Evolutionary conservation across 2,113 vertebrate species (phyloP).

Genomic region (Mobula birostris): DNA sequence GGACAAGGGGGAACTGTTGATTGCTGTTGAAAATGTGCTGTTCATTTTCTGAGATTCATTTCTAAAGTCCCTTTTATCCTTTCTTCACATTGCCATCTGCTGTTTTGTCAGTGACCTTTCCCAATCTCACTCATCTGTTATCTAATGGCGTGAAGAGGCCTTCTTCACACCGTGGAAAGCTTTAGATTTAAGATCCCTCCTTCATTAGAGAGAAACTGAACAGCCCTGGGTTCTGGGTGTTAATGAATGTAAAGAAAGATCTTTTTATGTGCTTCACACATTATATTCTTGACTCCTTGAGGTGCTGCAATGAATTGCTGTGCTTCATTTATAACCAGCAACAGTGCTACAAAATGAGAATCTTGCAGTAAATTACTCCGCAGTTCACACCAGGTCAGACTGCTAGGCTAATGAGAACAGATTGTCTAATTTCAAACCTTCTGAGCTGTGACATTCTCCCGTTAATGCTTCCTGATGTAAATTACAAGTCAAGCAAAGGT

Average conservation of each 20-base stretch:
- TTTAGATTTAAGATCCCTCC: constrained; percentile 67
- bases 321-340: constrained; percentile 69
- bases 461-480: constrained; percentile 67
- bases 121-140: constrained; percentile 60
- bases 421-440: constrained; percentile 78
- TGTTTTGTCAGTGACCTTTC: constrained; percentile 68
- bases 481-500: constrained; percentile 80
- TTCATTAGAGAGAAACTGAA: constrained; percentile 69
- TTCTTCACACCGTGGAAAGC: constrained; percentile 65
- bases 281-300: constrained; percentile 91
- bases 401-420: constrained; percentile 70
- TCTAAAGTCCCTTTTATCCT: constrained; percentile 59
- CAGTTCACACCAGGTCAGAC: constrained; percentile 70
- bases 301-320: constrained; percentile 77
- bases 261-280: constrained; percentile 77
- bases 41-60: constrained; percentile 51
- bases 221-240: constrained; percentile 66
- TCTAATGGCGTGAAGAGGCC: constrained; percentile 70
- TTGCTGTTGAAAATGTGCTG: constrained; percentile 60
- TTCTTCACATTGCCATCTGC: constrained; percentile 57
- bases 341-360: constrained; percentile 74
- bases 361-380: constrained; percentile 70
- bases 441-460: constrained; percentile 66
- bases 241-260: constrained; percentile 81
- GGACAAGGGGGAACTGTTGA: constrained; percentile 60